Evolutionary conservation across 2,888 invertebrate species (phyloP).

Genomic region (Leucophenga montana): DNA sequence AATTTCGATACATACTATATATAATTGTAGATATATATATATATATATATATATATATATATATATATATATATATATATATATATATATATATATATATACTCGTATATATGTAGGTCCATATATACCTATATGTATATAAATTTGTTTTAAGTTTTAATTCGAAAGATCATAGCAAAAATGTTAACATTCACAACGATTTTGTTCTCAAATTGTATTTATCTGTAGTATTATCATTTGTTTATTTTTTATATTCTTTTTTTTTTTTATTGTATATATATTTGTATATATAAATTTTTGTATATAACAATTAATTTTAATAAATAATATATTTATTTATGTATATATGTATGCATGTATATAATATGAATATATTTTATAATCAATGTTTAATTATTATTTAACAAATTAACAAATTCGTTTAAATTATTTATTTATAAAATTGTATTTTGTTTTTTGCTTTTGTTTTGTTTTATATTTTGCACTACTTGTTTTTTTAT

Average conservation of each 20-base stretch:
- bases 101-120: no score
- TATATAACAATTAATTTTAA: conserved; percentile 51
- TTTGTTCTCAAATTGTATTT: conserved; percentile 37
- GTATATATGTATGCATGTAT: neutral
- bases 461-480: neutral
- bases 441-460: neutral
- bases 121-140: neutral
- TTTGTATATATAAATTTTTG: conserved; percentile 20
- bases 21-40: neutral
- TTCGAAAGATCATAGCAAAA: conserved; percentile 28
- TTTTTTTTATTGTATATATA: conserved; percentile 17
- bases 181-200: conserved; percentile 38
- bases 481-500: neutral
- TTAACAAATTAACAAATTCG: conserved; percentile 44
- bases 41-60: neutral
- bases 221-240: conserved; percentile 37
- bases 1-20: no score
- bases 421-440: conserved; percentile 9
- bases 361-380: conserved; percentile 35
- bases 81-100: neutral
- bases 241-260: conserved; percentile 29
- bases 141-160: conserved; percentile 16
- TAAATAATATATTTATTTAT: conserved; percentile 45
- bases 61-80: neutral
- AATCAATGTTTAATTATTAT: conserved; percentile 30